phyloP scores from a whole-genome alignment of 92 coral and sea anemone genomes.

The Meandrina meandrites region DNA sequence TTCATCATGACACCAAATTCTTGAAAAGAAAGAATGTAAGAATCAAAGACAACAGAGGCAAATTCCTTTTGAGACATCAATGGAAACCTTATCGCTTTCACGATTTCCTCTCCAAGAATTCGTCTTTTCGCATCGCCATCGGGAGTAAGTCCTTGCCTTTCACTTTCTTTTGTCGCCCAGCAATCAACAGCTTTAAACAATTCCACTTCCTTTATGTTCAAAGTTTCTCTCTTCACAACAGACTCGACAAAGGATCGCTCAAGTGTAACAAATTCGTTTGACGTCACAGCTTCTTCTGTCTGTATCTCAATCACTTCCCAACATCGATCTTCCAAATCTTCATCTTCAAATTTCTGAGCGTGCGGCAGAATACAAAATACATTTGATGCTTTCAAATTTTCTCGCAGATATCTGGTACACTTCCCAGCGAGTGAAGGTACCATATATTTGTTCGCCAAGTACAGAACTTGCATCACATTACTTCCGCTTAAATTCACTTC shows the following conservation, averaged over 20 bases:
- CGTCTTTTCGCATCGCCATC: too few relatives aligned
- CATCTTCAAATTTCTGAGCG: conserved; percentile 33
- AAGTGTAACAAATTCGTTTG: conserved; percentile 33
- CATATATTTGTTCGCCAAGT: conserved; percentile 5
- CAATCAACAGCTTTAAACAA: too few relatives aligned
- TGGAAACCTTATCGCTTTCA: too few relatives aligned
- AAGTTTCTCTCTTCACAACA: neutral
- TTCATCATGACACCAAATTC: too few relatives aligned
- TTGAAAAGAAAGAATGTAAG: too few relatives aligned
- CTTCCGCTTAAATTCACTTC: neutral
- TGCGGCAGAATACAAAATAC: neutral
- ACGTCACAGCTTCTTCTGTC: conserved; percentile 51
- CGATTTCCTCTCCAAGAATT: too few relatives aligned
- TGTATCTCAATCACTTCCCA: conserved; percentile 56
- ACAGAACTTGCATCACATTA: neutral
- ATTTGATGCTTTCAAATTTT: neutral
- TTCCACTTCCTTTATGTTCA: too few relatives aligned
- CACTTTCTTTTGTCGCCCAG: too few relatives aligned
- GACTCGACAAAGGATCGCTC: conserved; percentile 9
- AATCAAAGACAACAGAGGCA: too few relatives aligned
- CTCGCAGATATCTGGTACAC: neutral
- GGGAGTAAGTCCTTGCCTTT: too few relatives aligned
- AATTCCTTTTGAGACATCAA: too few relatives aligned
- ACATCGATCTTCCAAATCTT: conserved; percentile 37
- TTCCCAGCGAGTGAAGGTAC: neutral